phyloP scores from a whole-genome alignment of 2,888 invertebrate genomes.

The Miltochrista miniata region DNA sequence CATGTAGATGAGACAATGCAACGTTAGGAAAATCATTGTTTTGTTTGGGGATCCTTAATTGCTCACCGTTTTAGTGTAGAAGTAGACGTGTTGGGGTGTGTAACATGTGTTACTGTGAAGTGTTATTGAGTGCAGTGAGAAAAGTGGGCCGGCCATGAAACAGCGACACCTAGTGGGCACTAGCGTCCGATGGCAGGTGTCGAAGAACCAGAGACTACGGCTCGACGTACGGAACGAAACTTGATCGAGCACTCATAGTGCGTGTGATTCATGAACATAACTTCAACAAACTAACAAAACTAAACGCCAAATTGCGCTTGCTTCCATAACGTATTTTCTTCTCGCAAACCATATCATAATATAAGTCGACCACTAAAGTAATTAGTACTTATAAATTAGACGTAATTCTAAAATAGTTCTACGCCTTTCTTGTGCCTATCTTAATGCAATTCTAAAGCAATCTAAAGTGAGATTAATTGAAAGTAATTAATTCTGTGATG shows the following conservation, averaged over 20 bases:
- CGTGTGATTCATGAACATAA: conserved; percentile 36
- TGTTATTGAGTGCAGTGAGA: conserved; percentile 73
- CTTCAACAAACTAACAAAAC: conserved; percentile 31
- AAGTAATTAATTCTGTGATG: conserved; percentile 71
- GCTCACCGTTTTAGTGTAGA: conserved; percentile 37
- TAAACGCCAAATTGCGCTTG: conserved; percentile 80
- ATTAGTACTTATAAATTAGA: conserved; percentile 52
- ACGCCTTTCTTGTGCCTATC: conserved; percentile 81
- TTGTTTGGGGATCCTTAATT: conserved; percentile 34
- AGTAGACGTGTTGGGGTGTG: conserved; percentile 37
- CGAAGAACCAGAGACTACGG: conserved; percentile 78
- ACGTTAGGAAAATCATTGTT: conserved; percentile 37
- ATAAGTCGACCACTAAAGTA: conserved; percentile 63
- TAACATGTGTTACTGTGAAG: conserved; percentile 66
- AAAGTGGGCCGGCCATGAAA: conserved; percentile 82
- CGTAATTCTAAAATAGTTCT: conserved; percentile 58
- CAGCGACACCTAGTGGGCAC: conserved; percentile 65
- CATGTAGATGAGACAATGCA: conserved; percentile 77
- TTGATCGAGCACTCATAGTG: conserved; percentile 57
- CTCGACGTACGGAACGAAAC: conserved; percentile 79
- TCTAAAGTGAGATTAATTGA: conserved; percentile 62
- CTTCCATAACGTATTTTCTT: conserved; percentile 76
- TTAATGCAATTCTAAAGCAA: conserved; percentile 68
- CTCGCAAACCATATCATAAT: conserved; percentile 76
- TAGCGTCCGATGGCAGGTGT: conserved; percentile 77